Base-by-base conservation (phyloP, 2,888 invertebrate species). In the Drosophila anceps region DNA sequence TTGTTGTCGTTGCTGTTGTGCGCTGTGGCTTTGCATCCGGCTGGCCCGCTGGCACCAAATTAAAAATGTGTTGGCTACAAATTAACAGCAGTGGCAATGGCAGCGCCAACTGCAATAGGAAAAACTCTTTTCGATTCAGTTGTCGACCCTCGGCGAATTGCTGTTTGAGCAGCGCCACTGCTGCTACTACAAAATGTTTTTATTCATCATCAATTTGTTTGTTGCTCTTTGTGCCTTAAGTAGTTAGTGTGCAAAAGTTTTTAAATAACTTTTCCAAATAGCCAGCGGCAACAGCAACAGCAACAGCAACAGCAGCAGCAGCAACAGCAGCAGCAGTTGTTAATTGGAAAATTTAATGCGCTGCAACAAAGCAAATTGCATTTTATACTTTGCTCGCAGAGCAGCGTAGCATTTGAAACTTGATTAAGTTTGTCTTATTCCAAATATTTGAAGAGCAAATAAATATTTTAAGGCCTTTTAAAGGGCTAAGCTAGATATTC, bases 151-250 rank as follows among this genome's bases (percentile, higher is more conserved):
- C 24, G 37, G 10, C 44, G 46, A 33, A 44, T 33, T 29, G 48
- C n/a, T 74, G 43, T 51, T 55, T 29, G 33, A 18, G 46, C 31
- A n/a, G 29, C 48, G 46, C 46, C 46, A 33, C 9, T 55, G 48
- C 37, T 27, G 48, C 48, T n/a, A 12, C 41, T 44, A 66, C 50
- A 64, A 84, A 85, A 80, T 86, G 74, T 88, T 86, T 84, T 86
- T 86, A 71, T 76, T 74, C 72, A 84, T 69, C 81, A 75, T 78
- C 81, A 86, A 78, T 73, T 83, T 73, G 69, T 70, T 78, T 85
- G 73, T 57, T 68, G 41, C 43, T 62, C 27, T 76, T 58, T 68
- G 43, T 48, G 72, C 48, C 55, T 51, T 54, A 59, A 70, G 46
- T 61, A 31, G 57, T 44, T 61, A 31, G 57, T 39, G 54, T 35